Conservation (phyloP, 2,888 invertebrate genomes). For the Tenthredo notha region DNA sequence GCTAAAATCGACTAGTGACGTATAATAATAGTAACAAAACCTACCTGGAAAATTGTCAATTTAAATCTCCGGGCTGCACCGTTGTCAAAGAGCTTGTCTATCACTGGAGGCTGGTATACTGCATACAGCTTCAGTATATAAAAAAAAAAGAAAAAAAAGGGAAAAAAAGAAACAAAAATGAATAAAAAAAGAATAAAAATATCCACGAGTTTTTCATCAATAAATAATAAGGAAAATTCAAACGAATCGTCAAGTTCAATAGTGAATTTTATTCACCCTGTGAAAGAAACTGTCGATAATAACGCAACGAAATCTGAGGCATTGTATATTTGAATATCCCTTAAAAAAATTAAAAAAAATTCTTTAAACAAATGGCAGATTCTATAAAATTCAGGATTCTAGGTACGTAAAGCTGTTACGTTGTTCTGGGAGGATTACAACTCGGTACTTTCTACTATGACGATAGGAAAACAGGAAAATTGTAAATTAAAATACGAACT, state of each 20-base stretch:
- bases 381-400: background rate
- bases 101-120: too few species aligned
- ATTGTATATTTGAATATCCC: background rate
- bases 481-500: background rate
- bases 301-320: background rate
- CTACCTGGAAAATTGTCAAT: background rate
- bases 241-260: background rate
- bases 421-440: slow-evolving; percentile 34
- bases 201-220: background rate
- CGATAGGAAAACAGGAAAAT: background rate
- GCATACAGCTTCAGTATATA: background rate
- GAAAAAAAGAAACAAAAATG: background rate
- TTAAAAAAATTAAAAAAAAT: too few species aligned
- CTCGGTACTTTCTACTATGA: background rate
- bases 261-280: background rate
- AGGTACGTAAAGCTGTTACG: slow-evolving; percentile 36
- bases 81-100: background rate
- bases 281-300: background rate
- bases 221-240: background rate
- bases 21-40: background rate
- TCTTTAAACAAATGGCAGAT: background rate
- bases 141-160: background rate
- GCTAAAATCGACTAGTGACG: background rate
- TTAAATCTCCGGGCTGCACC: background rate
- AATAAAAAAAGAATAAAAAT: background rate